These are phyloP conservation scores for Psophia crepitans DNA, from an alignment of 2,113 vertebrate genomes.

Conservation along the genomic window DNA sequence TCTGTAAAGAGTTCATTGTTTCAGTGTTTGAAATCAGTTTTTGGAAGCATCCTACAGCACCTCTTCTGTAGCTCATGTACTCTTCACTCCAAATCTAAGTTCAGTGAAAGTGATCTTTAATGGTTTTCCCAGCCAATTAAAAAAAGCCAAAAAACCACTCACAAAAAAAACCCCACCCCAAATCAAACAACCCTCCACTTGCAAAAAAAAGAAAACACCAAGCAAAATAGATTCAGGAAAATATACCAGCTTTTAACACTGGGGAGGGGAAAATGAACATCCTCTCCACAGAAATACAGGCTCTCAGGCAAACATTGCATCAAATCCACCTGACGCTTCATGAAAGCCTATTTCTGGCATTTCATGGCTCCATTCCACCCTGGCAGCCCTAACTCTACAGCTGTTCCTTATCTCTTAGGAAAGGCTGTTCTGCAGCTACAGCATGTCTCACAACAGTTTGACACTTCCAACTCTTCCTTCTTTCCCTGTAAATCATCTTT, in stretches of 20 bases:
- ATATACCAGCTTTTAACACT: background rate
- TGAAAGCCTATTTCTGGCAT: background rate
- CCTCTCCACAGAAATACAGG: background rate
- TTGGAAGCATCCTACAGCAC: background rate
- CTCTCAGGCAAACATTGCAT: background rate
- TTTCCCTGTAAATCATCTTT: background rate
- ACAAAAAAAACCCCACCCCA: too few relatives aligned
- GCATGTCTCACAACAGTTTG: background rate
- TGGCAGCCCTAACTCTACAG: background rate
- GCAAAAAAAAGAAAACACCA: background rate
- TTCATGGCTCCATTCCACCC: background rate
- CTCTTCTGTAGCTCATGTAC: background rate
- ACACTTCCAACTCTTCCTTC: background rate
- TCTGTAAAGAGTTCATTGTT: background rate
- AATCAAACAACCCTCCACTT: too few relatives aligned
- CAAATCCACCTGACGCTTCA: background rate
- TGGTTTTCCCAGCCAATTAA: background rate
- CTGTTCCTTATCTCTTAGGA: background rate
- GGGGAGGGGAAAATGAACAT: background rate
- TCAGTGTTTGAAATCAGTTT: background rate
- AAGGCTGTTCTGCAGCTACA: background rate
- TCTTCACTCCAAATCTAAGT: background rate
- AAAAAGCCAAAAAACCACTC: background rate
- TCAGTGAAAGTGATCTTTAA: background rate
- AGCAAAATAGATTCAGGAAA: background rate